A percentile compares a stretch with the other conserved stretches of the same genome.
phyloP scores from a whole-genome alignment of 1,140 invertebrate genomes.

The Homarus americanus region DNA sequence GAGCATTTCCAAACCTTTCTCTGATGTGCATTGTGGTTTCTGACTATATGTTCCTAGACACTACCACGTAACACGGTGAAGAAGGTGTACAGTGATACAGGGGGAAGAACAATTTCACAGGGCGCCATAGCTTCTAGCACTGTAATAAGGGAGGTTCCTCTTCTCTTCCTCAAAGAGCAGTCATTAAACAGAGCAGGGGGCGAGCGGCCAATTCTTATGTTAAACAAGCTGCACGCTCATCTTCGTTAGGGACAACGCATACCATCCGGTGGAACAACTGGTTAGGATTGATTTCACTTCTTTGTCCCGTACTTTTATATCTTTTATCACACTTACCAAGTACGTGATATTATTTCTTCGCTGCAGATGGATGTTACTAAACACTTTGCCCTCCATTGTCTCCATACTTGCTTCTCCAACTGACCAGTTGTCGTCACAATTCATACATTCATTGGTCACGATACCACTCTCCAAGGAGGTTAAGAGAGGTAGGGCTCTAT shows the following conservation, averaged over 20 bases:
- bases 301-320: constrained; percentile 34
- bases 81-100: constrained; percentile 12
- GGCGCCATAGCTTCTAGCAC: constrained; percentile 23
- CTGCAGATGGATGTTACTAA: constrained; percentile 20
- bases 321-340: constrained; percentile 22
- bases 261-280: constrained; percentile 45
- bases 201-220: constrained; percentile 32
- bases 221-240: constrained; percentile 20
- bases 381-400: constrained; percentile 37
- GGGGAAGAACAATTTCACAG: constrained; percentile 31
- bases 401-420: no score
- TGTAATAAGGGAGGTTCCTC: neutral
- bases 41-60: constrained; percentile 33
- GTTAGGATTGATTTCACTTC: constrained; percentile 36
- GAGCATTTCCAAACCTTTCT: constrained; percentile 21
- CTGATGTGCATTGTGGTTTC: constrained; percentile 35
- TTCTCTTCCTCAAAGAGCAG: constrained; percentile 26
- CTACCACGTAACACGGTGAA: constrained; percentile 26
- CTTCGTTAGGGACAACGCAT: constrained; percentile 28
- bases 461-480: no score
- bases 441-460: no score
- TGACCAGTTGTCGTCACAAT: no score
- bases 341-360: constrained; percentile 44
- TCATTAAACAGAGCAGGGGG: constrained; percentile 25
- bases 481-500: no score